These are phyloP conservation scores for Eupeodes luniger DNA, from an alignment of 2,888 invertebrate species.

Conservation along the genomic window DNA sequence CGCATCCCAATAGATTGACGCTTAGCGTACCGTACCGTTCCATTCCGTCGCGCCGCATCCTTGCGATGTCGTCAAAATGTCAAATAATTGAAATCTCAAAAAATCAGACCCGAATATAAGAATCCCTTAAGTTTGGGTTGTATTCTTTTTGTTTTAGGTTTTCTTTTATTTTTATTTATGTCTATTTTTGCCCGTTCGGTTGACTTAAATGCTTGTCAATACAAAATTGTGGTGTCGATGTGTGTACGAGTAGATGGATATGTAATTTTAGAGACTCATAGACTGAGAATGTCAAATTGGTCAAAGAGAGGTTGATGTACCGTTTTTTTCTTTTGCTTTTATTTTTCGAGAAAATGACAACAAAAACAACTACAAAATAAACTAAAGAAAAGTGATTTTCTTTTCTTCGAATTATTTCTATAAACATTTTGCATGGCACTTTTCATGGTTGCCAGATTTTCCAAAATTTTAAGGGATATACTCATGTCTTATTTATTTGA, in stretches of 20 bases:
- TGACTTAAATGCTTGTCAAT: slow-evolving; percentile 72
- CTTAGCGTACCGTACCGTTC: slow-evolving; percentile 17
- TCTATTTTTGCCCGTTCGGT: slow-evolving; percentile 50
- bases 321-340: slow-evolving; percentile 30
- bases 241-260: not conserved
- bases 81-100: slow-evolving; percentile 64
- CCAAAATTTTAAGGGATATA: not conserved
- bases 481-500: too few relatives aligned
- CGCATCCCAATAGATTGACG: slow-evolving; percentile 59
- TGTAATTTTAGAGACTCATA: slow-evolving; percentile 42
- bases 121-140: slow-evolving; percentile 59
- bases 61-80: slow-evolving; percentile 50
- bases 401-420: slow-evolving; percentile 26
- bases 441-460: not conserved
- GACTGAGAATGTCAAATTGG: slow-evolving; percentile 61
- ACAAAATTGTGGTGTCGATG: slow-evolving; percentile 29
- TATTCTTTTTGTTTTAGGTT: not conserved
- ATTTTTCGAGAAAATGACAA: not conserved
- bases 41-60: not conserved
- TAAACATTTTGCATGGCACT: slow-evolving; percentile 24
- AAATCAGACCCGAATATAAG: slow-evolving; percentile 42
- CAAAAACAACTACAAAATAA: not conserved
- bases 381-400: slow-evolving; percentile 56
- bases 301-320: slow-evolving; percentile 32
- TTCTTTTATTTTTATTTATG: not conserved